phyloP scores from a whole-genome alignment of 2,888 invertebrate species.

The Meteorus cinctellus region DNA sequence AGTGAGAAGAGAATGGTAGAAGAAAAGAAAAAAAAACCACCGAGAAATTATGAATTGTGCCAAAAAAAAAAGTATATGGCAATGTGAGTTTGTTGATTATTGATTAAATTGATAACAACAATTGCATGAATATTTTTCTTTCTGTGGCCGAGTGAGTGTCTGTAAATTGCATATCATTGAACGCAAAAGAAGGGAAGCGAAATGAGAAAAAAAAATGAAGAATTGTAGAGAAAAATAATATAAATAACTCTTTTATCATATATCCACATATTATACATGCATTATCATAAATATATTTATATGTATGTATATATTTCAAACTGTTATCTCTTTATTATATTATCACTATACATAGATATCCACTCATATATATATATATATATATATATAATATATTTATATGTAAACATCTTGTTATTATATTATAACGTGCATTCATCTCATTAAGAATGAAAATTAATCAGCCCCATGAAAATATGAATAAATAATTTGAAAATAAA shows the following conservation, averaged over 20 bases:
- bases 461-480: too few species aligned
- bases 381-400: background rate
- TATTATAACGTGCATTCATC: background rate
- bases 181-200: background rate
- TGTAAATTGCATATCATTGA: background rate
- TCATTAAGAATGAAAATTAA: background rate
- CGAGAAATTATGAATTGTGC: too few species aligned
- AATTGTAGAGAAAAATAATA: background rate
- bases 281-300: background rate
- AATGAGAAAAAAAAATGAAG: background rate
- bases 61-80: too few species aligned
- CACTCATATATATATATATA: background rate
- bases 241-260: background rate
- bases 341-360: background rate
- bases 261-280: background rate
- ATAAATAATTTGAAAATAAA: background rate
- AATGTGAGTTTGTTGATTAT: too few species aligned
- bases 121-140: too few species aligned
- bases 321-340: background rate
- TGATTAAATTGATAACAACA: too few species aligned
- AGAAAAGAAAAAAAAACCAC: too few species aligned
- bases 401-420: background rate
- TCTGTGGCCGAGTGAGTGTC: too few species aligned
- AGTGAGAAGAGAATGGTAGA: too few species aligned
- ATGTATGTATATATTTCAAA: background rate